Conservation (phyloP, 2,888 invertebrate genomes). For the Meta bourneti region DNA sequence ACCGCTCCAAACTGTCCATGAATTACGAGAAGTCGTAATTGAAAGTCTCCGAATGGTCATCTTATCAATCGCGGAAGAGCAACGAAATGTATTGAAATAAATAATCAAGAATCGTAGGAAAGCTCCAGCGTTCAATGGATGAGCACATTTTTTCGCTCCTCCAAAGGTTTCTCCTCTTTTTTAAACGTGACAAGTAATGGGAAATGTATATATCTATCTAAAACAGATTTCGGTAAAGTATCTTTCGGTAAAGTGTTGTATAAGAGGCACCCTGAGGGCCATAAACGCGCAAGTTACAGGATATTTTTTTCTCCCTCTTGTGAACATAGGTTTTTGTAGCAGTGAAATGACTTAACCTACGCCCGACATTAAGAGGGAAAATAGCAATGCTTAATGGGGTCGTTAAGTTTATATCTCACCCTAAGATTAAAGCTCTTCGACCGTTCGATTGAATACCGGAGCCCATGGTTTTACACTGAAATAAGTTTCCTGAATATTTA, state of each 20-base stretch:
- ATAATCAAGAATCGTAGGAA: constrained; percentile 52
- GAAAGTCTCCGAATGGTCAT: constrained; percentile 8
- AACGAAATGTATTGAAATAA: constrained; percentile 35
- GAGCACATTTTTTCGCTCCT: not conserved
- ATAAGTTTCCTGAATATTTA: constrained; percentile 66
- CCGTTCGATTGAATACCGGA: constrained; percentile 61
- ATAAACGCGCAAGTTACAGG: constrained; percentile 60
- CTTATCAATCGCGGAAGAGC: constrained; percentile 36
- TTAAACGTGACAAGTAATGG: constrained; percentile 42
- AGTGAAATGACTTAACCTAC: constrained; percentile 64
- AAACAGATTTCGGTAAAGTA: constrained; percentile 62
- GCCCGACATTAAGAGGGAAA: constrained; percentile 67
- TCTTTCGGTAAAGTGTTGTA: constrained; percentile 50
- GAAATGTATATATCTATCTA: constrained; percentile 54
- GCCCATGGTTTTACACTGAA: constrained; percentile 43
- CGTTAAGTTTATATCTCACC: constrained; percentile 71
- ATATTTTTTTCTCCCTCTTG: constrained; percentile 41
- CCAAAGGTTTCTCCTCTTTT: constrained; percentile 9
- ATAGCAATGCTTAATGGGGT: constrained; percentile 73
- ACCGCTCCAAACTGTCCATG: not conserved
- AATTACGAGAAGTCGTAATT: constrained; percentile 38
- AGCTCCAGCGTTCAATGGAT: constrained; percentile 20
- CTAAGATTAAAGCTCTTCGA: constrained; percentile 61
- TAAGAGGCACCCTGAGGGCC: constrained; percentile 64
- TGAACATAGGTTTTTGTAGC: constrained; percentile 19